These are phyloP conservation scores for Drosophila buzzatii DNA, from an alignment of 2,888 invertebrate species.

Conservation along the genomic window DNA sequence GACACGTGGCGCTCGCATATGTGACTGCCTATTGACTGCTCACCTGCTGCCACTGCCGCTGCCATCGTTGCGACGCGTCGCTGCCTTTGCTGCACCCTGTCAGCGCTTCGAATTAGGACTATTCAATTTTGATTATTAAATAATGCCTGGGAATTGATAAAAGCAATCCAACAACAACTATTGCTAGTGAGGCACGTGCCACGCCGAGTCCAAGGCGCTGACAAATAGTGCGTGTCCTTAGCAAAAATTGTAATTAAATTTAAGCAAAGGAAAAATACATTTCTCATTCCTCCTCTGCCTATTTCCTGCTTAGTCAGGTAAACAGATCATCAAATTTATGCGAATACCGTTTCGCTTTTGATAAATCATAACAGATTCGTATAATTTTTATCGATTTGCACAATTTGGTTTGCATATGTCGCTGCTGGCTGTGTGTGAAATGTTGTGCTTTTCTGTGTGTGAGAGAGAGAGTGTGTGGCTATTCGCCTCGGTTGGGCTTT, in stretches of 20 bases:
- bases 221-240: constrained; percentile 69
- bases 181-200: constrained; percentile 60
- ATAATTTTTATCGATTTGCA: constrained; percentile 74
- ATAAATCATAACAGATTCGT: constrained; percentile 74
- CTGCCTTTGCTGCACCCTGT: constrained; percentile 42
- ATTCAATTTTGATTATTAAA: constrained; percentile 83
- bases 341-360: constrained; percentile 17
- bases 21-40: constrained; percentile 15
- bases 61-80: constrained; percentile 18
- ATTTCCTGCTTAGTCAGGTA: constrained; percentile 49
- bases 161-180: constrained; percentile 52
- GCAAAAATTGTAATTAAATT: constrained; percentile 63
- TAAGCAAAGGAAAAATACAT: constrained; percentile 27
- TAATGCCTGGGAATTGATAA: constrained; percentile 70
- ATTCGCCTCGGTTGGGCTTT: constrained; percentile 45
- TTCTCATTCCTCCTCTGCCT: neutral
- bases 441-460: neutral
- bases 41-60: constrained; percentile 37
- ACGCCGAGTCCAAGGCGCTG: constrained; percentile 21
- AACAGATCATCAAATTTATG: constrained; percentile 30
- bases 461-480: neutral
- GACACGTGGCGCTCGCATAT: constrained; percentile 56
- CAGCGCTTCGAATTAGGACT: constrained; percentile 71
- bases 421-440: neutral
- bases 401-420: constrained; percentile 72